Conservation (phyloP, 1,140 invertebrate genomes). For the Gerris buenoi region DNA sequence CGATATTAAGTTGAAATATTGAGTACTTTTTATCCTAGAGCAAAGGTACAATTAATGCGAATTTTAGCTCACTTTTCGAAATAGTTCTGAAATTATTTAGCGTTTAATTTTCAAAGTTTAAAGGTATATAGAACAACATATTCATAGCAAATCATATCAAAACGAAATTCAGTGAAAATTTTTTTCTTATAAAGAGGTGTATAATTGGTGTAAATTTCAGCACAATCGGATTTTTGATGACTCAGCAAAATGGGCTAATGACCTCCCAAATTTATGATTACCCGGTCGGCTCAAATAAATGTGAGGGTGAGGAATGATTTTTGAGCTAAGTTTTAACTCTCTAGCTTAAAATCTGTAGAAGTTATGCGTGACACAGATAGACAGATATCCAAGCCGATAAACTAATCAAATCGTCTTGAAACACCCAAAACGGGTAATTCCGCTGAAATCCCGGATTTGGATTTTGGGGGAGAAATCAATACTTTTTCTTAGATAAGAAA, state of each 20-base stretch:
- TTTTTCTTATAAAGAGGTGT: too few relatives aligned
- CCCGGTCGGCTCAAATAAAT: neutral
- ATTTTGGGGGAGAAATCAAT: neutral
- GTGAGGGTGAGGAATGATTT: neutral
- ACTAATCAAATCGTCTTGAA: neutral
- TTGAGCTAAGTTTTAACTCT: neutral
- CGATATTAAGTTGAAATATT: too few relatives aligned
- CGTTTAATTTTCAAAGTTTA: too few relatives aligned
- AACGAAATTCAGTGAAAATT: too few relatives aligned
- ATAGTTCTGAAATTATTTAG: too few relatives aligned
- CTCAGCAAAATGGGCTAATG: neutral
- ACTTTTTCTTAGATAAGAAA: neutral
- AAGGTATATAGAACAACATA: too few relatives aligned
- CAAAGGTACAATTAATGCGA: too few relatives aligned
- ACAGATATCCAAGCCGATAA: neutral
- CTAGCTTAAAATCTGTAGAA: neutral
- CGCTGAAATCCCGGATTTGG: neutral
- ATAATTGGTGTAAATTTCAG: too few relatives aligned
- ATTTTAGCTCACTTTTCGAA: too few relatives aligned
- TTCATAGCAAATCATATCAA: too few relatives aligned
- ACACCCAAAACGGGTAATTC: neutral
- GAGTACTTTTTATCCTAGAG: too few relatives aligned
- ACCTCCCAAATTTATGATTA: neutral
- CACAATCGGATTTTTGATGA: neutral
- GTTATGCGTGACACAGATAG: neutral